A percentile compares a stretch with the other conserved stretches of the same genome.
Evolutionary conservation across 2,888 invertebrate species (phyloP).

Genomic region (Drosophila tripunctata): DNA sequence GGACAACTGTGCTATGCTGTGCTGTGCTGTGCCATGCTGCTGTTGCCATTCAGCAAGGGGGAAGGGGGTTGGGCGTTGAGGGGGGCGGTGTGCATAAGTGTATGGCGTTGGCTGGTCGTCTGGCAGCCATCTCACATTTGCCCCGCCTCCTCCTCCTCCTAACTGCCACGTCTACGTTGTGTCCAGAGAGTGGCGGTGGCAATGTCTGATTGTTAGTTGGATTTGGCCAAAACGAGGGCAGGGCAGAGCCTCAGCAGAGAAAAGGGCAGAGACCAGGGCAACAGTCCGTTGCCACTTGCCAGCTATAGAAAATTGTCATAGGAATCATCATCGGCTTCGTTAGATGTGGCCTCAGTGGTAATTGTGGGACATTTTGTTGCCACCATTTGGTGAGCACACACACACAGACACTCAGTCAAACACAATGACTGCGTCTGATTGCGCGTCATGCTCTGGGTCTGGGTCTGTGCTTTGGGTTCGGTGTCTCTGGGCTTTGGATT

Average conservation of each 20-base stretch:
- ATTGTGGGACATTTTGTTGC: slow-evolving; percentile 83
- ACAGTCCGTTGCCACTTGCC: slow-evolving; percentile 71
- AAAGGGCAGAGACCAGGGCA: slow-evolving; percentile 17
- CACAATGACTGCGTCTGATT: slow-evolving; percentile 70
- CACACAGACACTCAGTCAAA: slow-evolving; percentile 47
- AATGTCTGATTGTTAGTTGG: slow-evolving; percentile 76
- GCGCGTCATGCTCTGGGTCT: slow-evolving; percentile 51
- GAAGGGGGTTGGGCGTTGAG: too few species aligned
- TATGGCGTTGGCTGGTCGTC: slow-evolving; percentile 61
- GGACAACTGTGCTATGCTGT: slow-evolving; percentile 25
- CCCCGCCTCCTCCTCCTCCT: neutral
- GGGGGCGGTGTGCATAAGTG: too few species aligned
- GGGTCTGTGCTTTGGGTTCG: slow-evolving; percentile 1
- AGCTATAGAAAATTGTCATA: slow-evolving; percentile 82
- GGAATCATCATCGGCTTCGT: slow-evolving; percentile 84
- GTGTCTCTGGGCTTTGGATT: slow-evolving; percentile 17
- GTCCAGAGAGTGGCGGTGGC: slow-evolving; percentile 70
- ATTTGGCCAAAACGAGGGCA: slow-evolving; percentile 45
- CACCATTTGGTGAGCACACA: slow-evolving; percentile 57
- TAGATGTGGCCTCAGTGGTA: slow-evolving; percentile 84
- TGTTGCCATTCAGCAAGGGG: slow-evolving; percentile 44
- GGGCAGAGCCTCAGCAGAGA: too few species aligned
- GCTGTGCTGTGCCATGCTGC: slow-evolving; percentile 20
- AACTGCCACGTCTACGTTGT: slow-evolving; percentile 1
- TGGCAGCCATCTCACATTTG: too few species aligned